Evolutionary conservation across 2,113 vertebrate genomes (phyloP).

Genomic region (Lepus americanus): DNA sequence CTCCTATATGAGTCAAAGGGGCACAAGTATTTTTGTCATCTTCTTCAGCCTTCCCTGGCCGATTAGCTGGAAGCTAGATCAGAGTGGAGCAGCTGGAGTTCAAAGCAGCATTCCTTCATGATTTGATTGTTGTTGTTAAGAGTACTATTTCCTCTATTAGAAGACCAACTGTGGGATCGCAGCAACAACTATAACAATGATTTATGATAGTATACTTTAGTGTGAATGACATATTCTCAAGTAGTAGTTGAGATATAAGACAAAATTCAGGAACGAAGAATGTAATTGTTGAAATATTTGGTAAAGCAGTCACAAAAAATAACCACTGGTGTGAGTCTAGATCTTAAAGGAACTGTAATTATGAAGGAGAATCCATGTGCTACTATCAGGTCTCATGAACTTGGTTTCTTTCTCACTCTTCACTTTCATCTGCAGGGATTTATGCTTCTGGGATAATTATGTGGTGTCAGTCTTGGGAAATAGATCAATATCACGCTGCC

Average conservation of each 20-base stretch:
- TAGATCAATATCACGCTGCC: neutral
- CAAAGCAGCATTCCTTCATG: neutral
- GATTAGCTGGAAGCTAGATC: too few species aligned
- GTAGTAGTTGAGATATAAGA: slow-evolving; percentile 51
- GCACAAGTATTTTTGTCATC: too few species aligned
- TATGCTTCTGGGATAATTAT: neutral
- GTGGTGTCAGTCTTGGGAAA: neutral
- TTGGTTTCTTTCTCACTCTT: neutral
- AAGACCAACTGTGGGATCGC: slow-evolving; percentile 43
- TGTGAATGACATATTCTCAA: neutral
- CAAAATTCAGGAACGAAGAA: neutral
- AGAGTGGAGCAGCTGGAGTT: too few species aligned
- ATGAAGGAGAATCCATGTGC: neutral
- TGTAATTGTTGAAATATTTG: neutral
- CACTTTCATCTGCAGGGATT: neutral
- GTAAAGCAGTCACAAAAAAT: neutral
- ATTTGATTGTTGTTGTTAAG: slow-evolving; percentile 28
- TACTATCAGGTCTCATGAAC: neutral
- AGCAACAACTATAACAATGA: slow-evolving; percentile 17
- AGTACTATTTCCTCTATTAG: neutral
- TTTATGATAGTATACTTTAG: slow-evolving; percentile 23
- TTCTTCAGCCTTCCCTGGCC: too few species aligned
- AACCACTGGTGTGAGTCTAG: neutral
- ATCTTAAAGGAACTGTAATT: neutral
- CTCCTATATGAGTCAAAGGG: too few species aligned